Evolutionary conservation across 1,140 invertebrate genomes (phyloP), one percentile per base, ranked within the genome.

Genomic region (Propsilocerus akamusi): DNA sequence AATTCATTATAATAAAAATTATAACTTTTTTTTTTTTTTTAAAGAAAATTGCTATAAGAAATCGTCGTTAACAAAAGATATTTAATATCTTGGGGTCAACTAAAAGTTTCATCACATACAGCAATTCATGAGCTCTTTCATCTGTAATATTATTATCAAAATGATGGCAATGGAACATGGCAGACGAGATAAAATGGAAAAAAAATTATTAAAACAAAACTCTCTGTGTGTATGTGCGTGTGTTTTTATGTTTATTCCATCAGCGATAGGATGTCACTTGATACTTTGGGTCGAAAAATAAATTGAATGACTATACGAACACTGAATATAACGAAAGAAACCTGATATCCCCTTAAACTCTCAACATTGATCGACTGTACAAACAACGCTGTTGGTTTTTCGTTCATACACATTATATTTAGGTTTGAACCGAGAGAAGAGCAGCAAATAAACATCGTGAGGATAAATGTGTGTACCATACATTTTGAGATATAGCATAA

Each of bases 181-280:
- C 2, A 11, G 28, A 30, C n/a, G 6, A 30, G n/a, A 4, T 3
- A 30, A 30, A 30, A 30, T 3, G n/a, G n/a, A 30, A 30, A n/a
- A 11, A 30, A 7, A 37, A 14, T 41, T 41, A 41, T 41, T 8
- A 41, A 41, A 20, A 41, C 34, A 41, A 20, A 20, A 14, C 17
- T 41, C 22, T 41, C 17, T 17, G 34, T 41, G 22, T 41, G 22
- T 41, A 41, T 41, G 34, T 41, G 22, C 17, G 34, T 20, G 22
- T 41, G 34, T 41, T 41, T 41, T 41, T 41, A 41, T 41, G 34
- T 41, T 41, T 41, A 41, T 41, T 41, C 34, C 34, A 41, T 41
- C 34, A 41, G 34, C 34, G 34, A 41, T 41, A 41, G 34, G 22
- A 41, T 41, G 34, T 41, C 34, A 41, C 22, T 17, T 41, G 34